Base-by-base conservation (phyloP, 2,113 vertebrate genomes). In the Coryphaenoides rupestris region DNA sequence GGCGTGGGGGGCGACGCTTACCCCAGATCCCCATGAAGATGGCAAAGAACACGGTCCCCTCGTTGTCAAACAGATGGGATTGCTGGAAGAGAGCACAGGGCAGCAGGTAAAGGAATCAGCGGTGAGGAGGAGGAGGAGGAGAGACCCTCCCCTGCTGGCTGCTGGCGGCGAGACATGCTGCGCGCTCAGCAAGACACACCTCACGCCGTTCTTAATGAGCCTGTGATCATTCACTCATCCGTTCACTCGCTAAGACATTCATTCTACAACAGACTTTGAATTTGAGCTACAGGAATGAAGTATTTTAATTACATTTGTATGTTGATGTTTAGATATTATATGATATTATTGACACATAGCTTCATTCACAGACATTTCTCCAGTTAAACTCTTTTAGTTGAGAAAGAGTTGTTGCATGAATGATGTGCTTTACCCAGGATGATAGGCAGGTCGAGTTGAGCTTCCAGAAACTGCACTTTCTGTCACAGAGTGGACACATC, bases 11-110 rank as follows among this genome's bases (percentile, higher is more conserved):
- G 15, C 55, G 56, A 74, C 82, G 94, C 95, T 98, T 66, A 99
- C 97, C 97, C 97, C 97, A 99, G 74, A 99, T 95, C 59, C 95
- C 96, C 97, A 99, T 99, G 89, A 99, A 99, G 76, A 98, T 92
- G 63, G 96, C 96, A 86, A 98, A 99, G 85, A 99, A 98, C 0
- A 99, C 88, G 0, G 97, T 99, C n/a, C 94, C 97, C 84, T 95
- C 95, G 17, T 99, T 99, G 81, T 99, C 97, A 91, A 99, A 99
- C 77, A 99, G 88, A 88, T 98, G 92, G 17, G 95, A 94, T 87
- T 98, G 91, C 96, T 99, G 90, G 50, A 71, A 84, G 84, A 81
- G 68, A 88, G 0, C 82, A 75, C 0, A 72, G 72, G 33, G 71
- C 60, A 73, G 21, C 53, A 16, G 24, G 23, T 59, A 28, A 68